These are phyloP conservation scores for Vidua chalybeata DNA, from an alignment of 2,113 vertebrate genomes.

Conservation along the genomic window DNA sequence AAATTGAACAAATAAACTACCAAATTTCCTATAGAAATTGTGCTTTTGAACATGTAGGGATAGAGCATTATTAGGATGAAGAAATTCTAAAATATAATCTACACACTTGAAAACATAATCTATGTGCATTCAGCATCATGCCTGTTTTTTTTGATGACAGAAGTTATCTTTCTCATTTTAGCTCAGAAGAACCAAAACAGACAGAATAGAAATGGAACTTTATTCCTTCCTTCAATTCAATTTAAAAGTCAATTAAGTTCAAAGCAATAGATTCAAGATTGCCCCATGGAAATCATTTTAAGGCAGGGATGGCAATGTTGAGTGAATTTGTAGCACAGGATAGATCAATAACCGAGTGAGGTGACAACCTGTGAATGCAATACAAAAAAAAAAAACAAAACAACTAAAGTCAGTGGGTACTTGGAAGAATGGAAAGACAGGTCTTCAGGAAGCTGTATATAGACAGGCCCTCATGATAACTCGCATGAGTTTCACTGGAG, in stretches of 20 bases:
- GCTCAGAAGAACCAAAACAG: neutral
- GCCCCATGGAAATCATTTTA: neutral
- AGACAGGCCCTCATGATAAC: neutral
- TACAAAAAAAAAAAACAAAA: neutral
- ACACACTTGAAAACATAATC: neutral
- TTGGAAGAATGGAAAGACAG: neutral
- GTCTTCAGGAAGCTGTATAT: neutral
- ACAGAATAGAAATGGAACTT: neutral
- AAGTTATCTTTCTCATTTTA: neutral
- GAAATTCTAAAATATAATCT: neutral
- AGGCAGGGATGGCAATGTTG: neutral
- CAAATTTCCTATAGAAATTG: neutral
- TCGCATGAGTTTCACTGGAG: neutral
- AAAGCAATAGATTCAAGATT: conserved; percentile 23
- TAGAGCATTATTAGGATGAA: neutral
- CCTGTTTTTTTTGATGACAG: neutral
- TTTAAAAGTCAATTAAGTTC: conserved; percentile 45
- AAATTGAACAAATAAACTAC: neutral
- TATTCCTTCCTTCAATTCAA: conserved; percentile 8
- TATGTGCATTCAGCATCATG: neutral
- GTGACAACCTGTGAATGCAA: neutral
- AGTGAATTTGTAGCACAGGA: neutral
- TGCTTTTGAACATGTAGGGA: neutral
- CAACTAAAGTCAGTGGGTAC: neutral
- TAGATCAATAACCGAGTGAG: conserved; percentile 16